phyloP scores from a whole-genome alignment of 1,140 invertebrate species.

The Drosophila ficusphila region DNA sequence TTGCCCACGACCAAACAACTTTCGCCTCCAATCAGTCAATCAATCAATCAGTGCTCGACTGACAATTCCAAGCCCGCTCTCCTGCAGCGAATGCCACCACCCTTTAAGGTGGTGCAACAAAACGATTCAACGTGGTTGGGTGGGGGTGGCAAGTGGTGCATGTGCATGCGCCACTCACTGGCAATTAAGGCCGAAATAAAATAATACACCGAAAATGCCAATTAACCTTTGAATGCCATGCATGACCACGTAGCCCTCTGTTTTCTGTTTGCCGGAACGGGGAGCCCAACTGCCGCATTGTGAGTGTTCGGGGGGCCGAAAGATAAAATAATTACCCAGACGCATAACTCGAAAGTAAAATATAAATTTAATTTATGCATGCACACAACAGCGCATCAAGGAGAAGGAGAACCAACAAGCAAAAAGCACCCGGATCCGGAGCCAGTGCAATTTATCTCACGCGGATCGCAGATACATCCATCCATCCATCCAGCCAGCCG shows the following conservation, averaged over 20 bases:
- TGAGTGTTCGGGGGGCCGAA: slow-evolving; percentile 40
- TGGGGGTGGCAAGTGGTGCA: slow-evolving; percentile 38
- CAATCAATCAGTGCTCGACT: slow-evolving; percentile 54
- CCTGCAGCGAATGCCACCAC: slow-evolving; percentile 4
- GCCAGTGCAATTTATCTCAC: slow-evolving; percentile 75
- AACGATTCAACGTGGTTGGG: neutral
- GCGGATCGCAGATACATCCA: slow-evolving; percentile 50
- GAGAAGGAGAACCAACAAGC: slow-evolving; percentile 8
- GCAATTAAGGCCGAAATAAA: slow-evolving; percentile 73
- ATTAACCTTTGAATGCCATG: slow-evolving; percentile 82
- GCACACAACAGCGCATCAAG: slow-evolving; percentile 53
- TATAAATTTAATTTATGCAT: slow-evolving; percentile 79
- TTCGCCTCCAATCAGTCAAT: slow-evolving; percentile 58
- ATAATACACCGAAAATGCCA: slow-evolving; percentile 71
- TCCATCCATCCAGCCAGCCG: neutral
- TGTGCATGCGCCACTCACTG: slow-evolving; percentile 61
- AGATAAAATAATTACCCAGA: slow-evolving; percentile 82
- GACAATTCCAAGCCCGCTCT: slow-evolving; percentile 31
- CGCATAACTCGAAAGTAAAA: slow-evolving; percentile 82
- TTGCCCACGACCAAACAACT: slow-evolving; percentile 40
- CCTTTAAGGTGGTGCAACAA: slow-evolving; percentile 39
- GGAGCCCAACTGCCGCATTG: slow-evolving; percentile 14
- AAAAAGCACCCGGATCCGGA: neutral
- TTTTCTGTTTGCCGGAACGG: neutral
- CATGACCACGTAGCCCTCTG: slow-evolving; percentile 73